Percentiles rank a stretch among this genome's conserved stretches.
Evolutionary conservation across 2,113 vertebrate genomes (phyloP).

Genomic region (Enhydra lutris): DNA sequence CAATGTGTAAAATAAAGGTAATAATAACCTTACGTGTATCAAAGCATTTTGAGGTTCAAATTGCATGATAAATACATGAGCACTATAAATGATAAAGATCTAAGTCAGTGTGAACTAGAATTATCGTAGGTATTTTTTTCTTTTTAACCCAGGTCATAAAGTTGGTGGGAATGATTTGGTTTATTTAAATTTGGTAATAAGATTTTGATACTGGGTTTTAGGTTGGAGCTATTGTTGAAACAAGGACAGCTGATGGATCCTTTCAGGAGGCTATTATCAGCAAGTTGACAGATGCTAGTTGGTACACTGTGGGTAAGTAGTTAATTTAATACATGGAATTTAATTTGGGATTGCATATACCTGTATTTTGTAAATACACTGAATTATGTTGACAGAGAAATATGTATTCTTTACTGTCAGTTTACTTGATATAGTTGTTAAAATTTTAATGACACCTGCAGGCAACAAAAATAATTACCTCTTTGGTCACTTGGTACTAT

Average conservation of each 20-base stretch:
- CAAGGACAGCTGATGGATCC: constrained; percentile 92
- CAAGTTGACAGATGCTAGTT: constrained; percentile 98
- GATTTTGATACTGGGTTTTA: constrained; percentile 74
- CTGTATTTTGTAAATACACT: constrained; percentile 23
- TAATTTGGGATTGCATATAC: not conserved
- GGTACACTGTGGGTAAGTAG: constrained; percentile 98
- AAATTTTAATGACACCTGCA: not conserved
- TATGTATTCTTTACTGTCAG: not conserved
- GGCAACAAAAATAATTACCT: not conserved
- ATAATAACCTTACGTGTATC: not conserved
- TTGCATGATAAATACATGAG: not conserved
- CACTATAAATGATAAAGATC: not conserved
- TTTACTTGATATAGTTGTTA: not conserved
- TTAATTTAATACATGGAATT: constrained; percentile 21
- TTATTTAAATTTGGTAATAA: constrained; percentile 54
- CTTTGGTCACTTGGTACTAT: not conserved
- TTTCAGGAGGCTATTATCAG: constrained; percentile 94
- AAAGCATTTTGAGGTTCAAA: not conserved
- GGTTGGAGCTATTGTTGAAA: constrained; percentile 98
- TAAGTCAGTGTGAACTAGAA: not conserved
- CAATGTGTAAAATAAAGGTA: not conserved
- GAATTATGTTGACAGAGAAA: not conserved
- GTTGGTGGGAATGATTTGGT: constrained; percentile 6
- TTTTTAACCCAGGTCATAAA: not conserved
- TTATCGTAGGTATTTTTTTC: not conserved